Evolutionary conservation across 2,113 vertebrate species (phyloP), one percentile per base, ranked within the genome.

Genomic region (Podilymbus podiceps): DNA sequence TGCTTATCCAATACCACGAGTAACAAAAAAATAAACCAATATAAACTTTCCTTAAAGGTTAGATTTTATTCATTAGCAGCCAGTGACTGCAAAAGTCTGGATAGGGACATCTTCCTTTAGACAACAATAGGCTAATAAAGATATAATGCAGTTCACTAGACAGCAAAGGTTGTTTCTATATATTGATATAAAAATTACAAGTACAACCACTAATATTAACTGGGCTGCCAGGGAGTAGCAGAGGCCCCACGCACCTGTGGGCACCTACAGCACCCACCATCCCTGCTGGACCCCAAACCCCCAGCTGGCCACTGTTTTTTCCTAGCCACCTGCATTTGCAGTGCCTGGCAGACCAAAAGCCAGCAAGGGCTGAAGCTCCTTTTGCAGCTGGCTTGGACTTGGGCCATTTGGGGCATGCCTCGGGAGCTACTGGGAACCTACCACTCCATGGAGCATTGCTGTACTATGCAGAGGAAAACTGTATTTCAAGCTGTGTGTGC

Each of bases 271-370:
- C 44, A 59, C 23, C 10, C 63, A 69, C 19, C 3, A 12, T 16
- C 30, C 22, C 22, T 47, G 18, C 40, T 74, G 16, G 25, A 35
- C 31, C 8, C 20, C 44, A 52, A 24, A 1, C 8, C 19, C 9
- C 11, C 8, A 6, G 7, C 30, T 76, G 28, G 28, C 15, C 2
- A 0, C 44, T n/a, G 2, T 5, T 53, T 83, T 59, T n/a, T 33
- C 10, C 20, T 38, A 22, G 8, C 9, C 8, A 3, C 7, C 5
- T 1, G 1, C 31, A 23, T 50, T 27, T 49, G 8, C 23, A 30
- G 23, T 20, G 16, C 47, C 58, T 11, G 21, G 15, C 12, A 62
- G 31, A 68, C 21, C 4, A 88, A 24, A 38, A 47, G 3, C 28
- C 44, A 21, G 30, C 18, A 21, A 88, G 33, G 17, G 15, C 23